Evolutionary conservation across 1,140 invertebrate genomes (phyloP), one percentile per base, ranked within the genome.

Genomic region (Papilio xuthus): DNA sequence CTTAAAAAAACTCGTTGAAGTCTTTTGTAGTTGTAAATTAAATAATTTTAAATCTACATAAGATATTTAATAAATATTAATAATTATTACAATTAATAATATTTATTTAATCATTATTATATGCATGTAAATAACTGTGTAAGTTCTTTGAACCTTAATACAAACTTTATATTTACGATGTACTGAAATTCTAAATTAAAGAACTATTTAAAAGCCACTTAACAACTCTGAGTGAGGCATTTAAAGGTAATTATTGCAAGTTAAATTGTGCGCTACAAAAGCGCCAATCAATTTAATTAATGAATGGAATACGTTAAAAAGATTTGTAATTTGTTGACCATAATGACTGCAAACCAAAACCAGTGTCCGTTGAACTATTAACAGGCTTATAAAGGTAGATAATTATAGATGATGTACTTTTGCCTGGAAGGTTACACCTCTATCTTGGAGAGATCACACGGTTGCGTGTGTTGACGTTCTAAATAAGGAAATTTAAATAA

Each of bases 301-400:
- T 9, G 7, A 53, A 20, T 53, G 50, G 18, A 53, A 53, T 53
- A 18, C 7, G 47, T 50, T 50, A 6, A 50, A 44, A 44, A 50
- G 47, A 50, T 50, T 47, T 50, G 47, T 50, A 50, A 50, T 50
- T 50, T 50, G 47, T 50, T 15, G 47, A 50, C 47, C 47, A 18
- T 50, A 50, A 50, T 50, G 47, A 50, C 12, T 44, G 42, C 1
- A 6, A n/a, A 50, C 47, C 18, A 50, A 50, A 50, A 50, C 47
- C 47, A 50, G 47, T 50, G 18, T n/a, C 56, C 2, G 53, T 56
- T 56, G 18, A 76, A 60, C 18, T 18, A 23, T 60, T 44, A 77
- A 77, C 44, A 47, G 67, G n/a, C 60, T 32, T 63, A 67, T 69
- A 77, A 77, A 50, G 13, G 47, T 50, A 50, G 6, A 15, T 50